Percentiles rank a stretch among this genome's conserved stretches.
Evolutionary conservation across 2,113 vertebrate genomes (phyloP).

Genomic region (Semnornis frantzii): DNA sequence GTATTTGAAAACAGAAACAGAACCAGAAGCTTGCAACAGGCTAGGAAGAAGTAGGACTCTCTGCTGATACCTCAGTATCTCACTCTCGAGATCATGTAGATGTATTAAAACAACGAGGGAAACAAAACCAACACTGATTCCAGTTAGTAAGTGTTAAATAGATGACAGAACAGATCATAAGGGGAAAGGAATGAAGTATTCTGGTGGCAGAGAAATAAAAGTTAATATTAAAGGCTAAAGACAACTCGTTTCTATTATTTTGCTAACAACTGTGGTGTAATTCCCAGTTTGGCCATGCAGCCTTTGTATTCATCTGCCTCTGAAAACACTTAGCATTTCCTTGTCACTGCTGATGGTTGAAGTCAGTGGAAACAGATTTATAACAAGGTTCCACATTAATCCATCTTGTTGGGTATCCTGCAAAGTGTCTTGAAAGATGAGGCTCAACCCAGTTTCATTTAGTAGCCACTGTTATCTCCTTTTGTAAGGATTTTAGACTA

Average conservation of each 20-base stretch:
- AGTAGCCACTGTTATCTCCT: not conserved
- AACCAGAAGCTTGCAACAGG: not conserved
- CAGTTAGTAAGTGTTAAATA: not conserved
- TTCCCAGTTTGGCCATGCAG: not conserved
- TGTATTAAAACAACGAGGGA: not conserved
- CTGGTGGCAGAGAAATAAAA: not conserved
- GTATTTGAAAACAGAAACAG: not conserved
- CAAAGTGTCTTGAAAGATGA: not conserved
- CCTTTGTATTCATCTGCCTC: not conserved
- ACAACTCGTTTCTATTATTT: not conserved
- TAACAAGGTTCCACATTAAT: conserved; percentile 5
- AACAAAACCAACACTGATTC: not conserved
- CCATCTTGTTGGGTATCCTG: not conserved
- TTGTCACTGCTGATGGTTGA: not conserved
- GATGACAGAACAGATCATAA: not conserved
- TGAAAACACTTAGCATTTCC: not conserved
- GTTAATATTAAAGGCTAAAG: not conserved
- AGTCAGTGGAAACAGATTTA: conserved; percentile 21
- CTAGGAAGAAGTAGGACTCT: not conserved
- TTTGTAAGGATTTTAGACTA: conserved; percentile 29
- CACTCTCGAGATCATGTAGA: not conserved
- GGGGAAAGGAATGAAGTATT: not conserved
- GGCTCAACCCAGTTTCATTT: not conserved
- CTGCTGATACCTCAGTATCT: not conserved
- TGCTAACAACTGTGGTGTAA: not conserved